Conservation (phyloP, 2,113 vertebrate species). For the Picathartes gymnocephalus region DNA sequence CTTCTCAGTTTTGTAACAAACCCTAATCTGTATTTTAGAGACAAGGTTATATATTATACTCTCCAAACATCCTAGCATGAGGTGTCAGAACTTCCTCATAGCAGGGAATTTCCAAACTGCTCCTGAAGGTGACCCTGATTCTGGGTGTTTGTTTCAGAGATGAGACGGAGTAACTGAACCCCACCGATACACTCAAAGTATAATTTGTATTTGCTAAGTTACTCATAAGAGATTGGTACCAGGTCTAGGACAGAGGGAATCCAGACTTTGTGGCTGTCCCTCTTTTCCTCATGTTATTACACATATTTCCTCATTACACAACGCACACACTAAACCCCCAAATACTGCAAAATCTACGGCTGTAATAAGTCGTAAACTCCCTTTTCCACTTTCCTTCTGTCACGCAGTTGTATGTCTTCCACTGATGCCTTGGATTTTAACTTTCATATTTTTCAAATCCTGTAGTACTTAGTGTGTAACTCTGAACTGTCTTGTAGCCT, state of each 20-base stretch:
- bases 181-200: neutral
- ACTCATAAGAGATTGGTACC: neutral
- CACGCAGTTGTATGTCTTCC: fast-evolving
- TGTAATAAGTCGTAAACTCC: fast-evolving
- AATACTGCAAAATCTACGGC: neutral
- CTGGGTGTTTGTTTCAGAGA: neutral
- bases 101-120: neutral
- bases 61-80: neutral
- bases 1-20: neutral
- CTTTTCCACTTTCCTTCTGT: neutral
- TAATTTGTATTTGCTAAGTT: neutral
- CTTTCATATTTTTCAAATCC: too few species aligned
- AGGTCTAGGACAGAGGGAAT: neutral
- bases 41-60: neutral
- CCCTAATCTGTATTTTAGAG: neutral
- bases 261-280: neutral
- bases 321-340: neutral
- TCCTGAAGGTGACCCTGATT: neutral
- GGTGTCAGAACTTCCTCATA: neutral
- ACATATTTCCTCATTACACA: neutral
- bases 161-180: neutral
- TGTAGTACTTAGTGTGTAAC: too few species aligned
- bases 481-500: too few species aligned
- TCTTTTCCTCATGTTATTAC: neutral
- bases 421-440: too few species aligned